Percentiles rank a stretch among this genome's conserved stretches.
phyloP scores from a whole-genome alignment of 2,113 vertebrate species.

The Terrapene triunguis region DNA sequence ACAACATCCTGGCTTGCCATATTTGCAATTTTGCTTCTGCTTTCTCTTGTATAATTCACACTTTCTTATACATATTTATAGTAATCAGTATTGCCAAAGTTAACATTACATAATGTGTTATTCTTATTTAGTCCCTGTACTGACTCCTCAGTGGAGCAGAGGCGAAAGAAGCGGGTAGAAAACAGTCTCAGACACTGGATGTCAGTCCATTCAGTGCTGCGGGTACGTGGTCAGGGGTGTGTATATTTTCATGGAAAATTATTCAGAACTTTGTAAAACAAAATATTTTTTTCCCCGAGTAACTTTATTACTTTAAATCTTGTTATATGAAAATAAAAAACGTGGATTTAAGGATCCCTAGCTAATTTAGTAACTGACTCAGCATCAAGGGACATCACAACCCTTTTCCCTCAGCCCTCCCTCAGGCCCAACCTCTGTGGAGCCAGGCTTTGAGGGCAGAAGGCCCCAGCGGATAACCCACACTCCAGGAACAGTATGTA shows the following conservation, averaged over 20 bases:
- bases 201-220: background rate
- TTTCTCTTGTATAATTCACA: background rate
- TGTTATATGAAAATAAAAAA: background rate
- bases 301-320: background rate
- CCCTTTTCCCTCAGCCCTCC: background rate
- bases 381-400: background rate
- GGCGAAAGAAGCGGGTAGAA: background rate
- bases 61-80: background rate
- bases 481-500: background rate
- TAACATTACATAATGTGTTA: background rate
- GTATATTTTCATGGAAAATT: background rate
- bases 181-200: background rate
- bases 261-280: background rate
- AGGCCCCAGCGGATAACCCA: background rate
- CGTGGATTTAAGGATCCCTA: background rate
- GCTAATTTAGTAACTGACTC: background rate
- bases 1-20: background rate
- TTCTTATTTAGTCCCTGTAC: background rate
- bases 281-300: background rate
- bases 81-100: slow-evolving; percentile 1
- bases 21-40: background rate
- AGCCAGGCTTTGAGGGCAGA: background rate
- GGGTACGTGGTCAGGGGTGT: background rate
- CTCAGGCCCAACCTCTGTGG: background rate
- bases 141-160: background rate